Base-by-base conservation (phyloP, 2,797 vertebrate species). In the Lophius americanus region DNA sequence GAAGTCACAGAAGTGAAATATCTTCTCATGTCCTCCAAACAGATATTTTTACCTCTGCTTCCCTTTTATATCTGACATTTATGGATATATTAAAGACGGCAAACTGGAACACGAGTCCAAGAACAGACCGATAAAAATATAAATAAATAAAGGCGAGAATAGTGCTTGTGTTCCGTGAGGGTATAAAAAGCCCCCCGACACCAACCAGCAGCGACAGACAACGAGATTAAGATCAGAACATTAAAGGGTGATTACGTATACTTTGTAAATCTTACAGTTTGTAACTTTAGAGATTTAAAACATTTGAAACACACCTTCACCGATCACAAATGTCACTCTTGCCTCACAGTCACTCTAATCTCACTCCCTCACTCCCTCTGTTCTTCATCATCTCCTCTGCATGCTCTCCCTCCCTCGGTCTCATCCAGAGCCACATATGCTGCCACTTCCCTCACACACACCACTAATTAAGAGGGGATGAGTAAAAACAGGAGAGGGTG, bases 31-130 rank as follows among this genome's bases (percentile, higher is more conserved):
- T 68, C 44, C 5, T 66, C 56, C 73, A 49, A 54, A 52, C 33
- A 8, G 78, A 81, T 89, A 86, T 87, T 89, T 89, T 88, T 85
- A 76, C 76, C 76, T 74, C 43, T 13, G 53, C 50, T 65, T 49
- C 52, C 43, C 57, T 81, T 83, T 88, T 49, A 62, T 74, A 65
- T 86, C 82, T 86, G 88, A 83, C 86, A 81, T 76, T 87, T 79
- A 85, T 73, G 86, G 85, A 86, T 73, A 73, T 59, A 72, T 80
- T 76, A 72, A 73, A 82, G 60, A 73, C 12, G 6, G 42, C 52
- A 67, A 83, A 85, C 68, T 62, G 65, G 71, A 79, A 73, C 76
- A 70, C 55, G n/a, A 80, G 69, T 76, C 23, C 23, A 23, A 37
- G 35, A 43, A 44, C 56, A 41, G 60, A 60, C 56, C 51, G 41